A percentile compares a stretch with the other conserved stretches of the same genome.
These are phyloP conservation scores for Daubentonia madagascariensis DNA, from an alignment of 2,113 vertebrate species.

Conservation along the genomic window DNA sequence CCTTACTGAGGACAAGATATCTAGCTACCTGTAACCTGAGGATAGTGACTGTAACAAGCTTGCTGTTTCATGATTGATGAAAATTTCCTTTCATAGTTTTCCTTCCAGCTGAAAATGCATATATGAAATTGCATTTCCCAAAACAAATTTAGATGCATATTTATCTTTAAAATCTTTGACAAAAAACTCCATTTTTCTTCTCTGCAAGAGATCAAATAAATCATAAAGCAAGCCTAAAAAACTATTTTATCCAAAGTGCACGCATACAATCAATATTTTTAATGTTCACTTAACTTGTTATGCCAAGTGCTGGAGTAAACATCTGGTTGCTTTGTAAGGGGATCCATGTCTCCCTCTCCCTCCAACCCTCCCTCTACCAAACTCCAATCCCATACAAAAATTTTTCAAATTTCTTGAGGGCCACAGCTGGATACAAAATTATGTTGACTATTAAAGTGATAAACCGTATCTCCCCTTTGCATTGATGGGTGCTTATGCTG, in stretches of 20 bases:
- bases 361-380: background rate
- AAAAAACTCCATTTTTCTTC: constrained; percentile 36
- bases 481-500: constrained; percentile 59
- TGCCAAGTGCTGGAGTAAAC: constrained; percentile 65
- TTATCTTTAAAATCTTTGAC: constrained; percentile 10
- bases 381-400: background rate
- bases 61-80: background rate
- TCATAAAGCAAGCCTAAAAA: constrained; percentile 34
- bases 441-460: constrained; percentile 68
- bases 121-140: background rate
- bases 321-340: constrained; percentile 75
- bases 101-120: background rate
- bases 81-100: background rate
- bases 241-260: background rate
- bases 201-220: constrained; percentile 11
- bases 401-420: constrained; percentile 63
- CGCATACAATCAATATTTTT: background rate
- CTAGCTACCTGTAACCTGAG: background rate
- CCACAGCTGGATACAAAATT: constrained; percentile 78
- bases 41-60: background rate
- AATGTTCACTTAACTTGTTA: constrained; percentile 67
- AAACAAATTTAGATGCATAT: background rate
- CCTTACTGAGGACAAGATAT: background rate
- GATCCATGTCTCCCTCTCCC: constrained; percentile 1
- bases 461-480: constrained; percentile 60